phyloP scores from a whole-genome alignment of 2,797 vertebrate species.

The Gouania willdenowi region DNA sequence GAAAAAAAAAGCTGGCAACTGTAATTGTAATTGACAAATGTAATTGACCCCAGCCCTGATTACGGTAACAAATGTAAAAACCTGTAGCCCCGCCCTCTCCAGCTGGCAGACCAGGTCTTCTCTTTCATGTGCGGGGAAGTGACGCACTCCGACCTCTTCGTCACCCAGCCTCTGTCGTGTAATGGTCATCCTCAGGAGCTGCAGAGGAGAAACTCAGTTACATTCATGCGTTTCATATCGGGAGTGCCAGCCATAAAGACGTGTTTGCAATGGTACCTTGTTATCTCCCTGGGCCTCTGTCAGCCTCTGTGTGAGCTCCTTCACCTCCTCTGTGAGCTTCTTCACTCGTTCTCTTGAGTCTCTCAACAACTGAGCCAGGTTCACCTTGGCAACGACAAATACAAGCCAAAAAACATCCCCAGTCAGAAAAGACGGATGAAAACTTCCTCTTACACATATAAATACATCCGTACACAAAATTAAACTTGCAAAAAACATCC shows the following conservation, averaged over 20 bases:
- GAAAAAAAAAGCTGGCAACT: no score
- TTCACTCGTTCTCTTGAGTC: constrained; percentile 86
- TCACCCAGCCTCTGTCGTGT: constrained; percentile 94
- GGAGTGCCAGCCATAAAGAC: neutral
- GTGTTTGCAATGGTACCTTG: constrained; percentile 83
- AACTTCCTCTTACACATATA: no score
- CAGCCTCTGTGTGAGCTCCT: constrained; percentile 90
- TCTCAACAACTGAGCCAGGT: constrained; percentile 87
- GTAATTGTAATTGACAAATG: no score
- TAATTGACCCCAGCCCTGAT: no score
- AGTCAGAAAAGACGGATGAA: no score
- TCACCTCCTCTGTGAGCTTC: constrained; percentile 86
- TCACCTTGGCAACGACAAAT: constrained; percentile 81
- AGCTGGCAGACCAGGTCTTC: constrained; percentile 90
- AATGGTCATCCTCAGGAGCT: constrained; percentile 97
- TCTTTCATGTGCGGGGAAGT: constrained; percentile 92
- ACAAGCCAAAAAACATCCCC: no score
- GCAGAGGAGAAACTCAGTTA: neutral
- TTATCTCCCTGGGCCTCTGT: constrained; percentile 93
- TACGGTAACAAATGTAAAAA: constrained; percentile 30
- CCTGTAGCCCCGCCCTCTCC: constrained; percentile 89
- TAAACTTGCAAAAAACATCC: no score
- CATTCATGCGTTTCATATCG: neutral
- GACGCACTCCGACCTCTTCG: constrained; percentile 88
- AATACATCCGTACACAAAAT: no score